Base-by-base conservation (phyloP, 2,888 invertebrate genomes). In the Acanthosepion pharaonis region DNA sequence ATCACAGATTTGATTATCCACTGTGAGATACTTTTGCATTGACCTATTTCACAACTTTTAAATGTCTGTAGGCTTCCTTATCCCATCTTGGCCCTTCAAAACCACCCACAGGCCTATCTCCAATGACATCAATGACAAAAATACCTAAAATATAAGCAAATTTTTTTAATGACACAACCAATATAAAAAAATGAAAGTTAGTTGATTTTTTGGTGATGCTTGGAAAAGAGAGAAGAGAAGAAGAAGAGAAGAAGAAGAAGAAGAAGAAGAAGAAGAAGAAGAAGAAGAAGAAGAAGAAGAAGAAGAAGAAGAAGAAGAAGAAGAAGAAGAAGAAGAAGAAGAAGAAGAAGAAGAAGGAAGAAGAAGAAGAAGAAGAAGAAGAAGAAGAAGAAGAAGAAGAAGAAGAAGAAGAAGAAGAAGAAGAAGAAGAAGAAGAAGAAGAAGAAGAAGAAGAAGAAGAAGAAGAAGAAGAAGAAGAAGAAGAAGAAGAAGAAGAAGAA, bases 11-110 rank as follows among this genome's bases (percentile, higher is more conserved):
- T 78, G n/a, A 78, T 78, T 78, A 78, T 78, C n/a, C 78, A 78
- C 78, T 78, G 11, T 33, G n/a, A n/a, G n/a, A 78, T 78, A 78
- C 78, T n/a, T 78, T 78, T n/a, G n/a, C n/a, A 78, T 78, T 78
- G 78, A 78, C 78, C 78, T 78, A 78, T 78, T 78, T 78, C n/a
- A 78, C 78, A 78, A 78, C 78, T 78, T 78, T 78, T 78, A 78
- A 78, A 78, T 78, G 78, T n/a, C 78, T 78, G 15, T 11, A 78
- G n/a, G 78, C n/a, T n/a, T 33, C n/a, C n/a, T 11, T 78, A n/a
- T n/a, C n/a, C 78, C 11, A 11, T 33, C 78, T n/a, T 33, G n/a
- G 2, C 11, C 78, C n/a, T 5, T 23, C n/a, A 78, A 33, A 78
- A 78, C n/a, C 78, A 78, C 78, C 78, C 78, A 78, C 78, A n/a